phyloP scores from a whole-genome alignment of 2,113 vertebrate species.

The Phocoena phocoena region DNA sequence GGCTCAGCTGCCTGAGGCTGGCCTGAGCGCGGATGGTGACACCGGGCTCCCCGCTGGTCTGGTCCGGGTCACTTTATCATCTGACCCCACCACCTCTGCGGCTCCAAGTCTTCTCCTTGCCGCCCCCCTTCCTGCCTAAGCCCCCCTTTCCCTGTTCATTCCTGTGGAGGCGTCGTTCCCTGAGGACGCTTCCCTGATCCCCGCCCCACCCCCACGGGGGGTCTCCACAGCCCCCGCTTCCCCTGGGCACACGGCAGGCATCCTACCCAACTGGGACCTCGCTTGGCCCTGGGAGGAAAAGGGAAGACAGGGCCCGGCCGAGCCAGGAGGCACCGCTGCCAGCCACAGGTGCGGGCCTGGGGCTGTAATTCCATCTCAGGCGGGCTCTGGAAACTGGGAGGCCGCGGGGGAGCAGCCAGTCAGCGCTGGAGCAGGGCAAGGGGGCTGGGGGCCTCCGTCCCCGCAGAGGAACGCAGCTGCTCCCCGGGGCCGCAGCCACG shows the following conservation, averaged over 20 bases:
- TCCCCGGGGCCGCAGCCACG: neutral
- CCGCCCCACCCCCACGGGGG: fast-evolving
- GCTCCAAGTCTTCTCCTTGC: neutral
- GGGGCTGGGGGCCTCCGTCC: neutral
- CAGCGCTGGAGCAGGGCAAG: neutral
- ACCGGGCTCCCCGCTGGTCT: neutral
- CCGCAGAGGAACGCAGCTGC: neutral
- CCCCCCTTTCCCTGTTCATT: neutral
- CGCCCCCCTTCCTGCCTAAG: neutral
- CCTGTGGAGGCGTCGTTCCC: neutral
- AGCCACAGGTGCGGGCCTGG: neutral
- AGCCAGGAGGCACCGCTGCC: neutral
- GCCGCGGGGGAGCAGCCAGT: neutral
- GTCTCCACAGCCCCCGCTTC: neutral
- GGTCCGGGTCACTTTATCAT: neutral
- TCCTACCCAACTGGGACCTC: fast-evolving
- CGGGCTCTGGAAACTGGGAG: neutral
- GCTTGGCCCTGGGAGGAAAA: neutral
- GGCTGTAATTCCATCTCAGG: slow-evolving; percentile 66
- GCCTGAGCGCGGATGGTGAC: neutral
- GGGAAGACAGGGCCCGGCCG: neutral
- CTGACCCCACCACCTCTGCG: neutral
- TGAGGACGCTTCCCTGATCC: neutral
- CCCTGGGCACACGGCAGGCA: neutral
- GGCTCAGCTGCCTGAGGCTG: neutral